These are phyloP conservation scores for Microcebus murinus DNA, from an alignment of 2,113 vertebrate genomes.

Conservation along the genomic window DNA sequence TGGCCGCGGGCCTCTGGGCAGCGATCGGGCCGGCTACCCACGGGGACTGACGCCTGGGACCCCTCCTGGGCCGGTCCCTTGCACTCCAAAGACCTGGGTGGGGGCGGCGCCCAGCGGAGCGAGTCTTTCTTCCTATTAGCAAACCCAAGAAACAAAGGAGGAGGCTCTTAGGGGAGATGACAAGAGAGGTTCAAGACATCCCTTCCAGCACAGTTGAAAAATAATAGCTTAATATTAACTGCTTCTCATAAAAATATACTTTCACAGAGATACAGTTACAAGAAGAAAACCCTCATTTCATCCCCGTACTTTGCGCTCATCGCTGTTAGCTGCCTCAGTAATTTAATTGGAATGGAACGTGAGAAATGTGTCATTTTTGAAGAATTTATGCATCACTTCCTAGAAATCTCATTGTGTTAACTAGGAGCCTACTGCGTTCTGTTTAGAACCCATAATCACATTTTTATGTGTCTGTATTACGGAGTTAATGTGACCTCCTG, in stretches of 20 bases:
- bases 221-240: constrained; percentile 81
- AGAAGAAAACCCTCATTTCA: constrained; percentile 80
- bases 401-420: constrained; percentile 90
- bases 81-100: background rate
- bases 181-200: constrained; percentile 54
- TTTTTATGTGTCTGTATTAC: constrained; percentile 88
- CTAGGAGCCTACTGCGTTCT: constrained; percentile 88
- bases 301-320: constrained; percentile 70
- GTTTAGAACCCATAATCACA: constrained; percentile 87
- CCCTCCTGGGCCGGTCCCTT: background rate
- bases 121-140: background rate
- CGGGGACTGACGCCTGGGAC: background rate
- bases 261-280: constrained; percentile 64
- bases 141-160: constrained; percentile 66
- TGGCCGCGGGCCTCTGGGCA: background rate
- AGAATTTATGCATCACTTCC: constrained; percentile 89
- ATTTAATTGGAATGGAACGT: constrained; percentile 90
- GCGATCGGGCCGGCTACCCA: background rate
- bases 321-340: constrained; percentile 88
- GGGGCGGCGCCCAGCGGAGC: background rate
- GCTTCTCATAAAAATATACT: constrained; percentile 80
- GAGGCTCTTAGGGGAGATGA: background rate
- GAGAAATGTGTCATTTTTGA: constrained; percentile 89
- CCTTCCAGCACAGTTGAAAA: constrained; percentile 74
- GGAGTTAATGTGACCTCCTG: constrained; percentile 88